Evolutionary conservation across 2,113 vertebrate species (phyloP).

Genomic region (Antennarius striatus): DNA sequence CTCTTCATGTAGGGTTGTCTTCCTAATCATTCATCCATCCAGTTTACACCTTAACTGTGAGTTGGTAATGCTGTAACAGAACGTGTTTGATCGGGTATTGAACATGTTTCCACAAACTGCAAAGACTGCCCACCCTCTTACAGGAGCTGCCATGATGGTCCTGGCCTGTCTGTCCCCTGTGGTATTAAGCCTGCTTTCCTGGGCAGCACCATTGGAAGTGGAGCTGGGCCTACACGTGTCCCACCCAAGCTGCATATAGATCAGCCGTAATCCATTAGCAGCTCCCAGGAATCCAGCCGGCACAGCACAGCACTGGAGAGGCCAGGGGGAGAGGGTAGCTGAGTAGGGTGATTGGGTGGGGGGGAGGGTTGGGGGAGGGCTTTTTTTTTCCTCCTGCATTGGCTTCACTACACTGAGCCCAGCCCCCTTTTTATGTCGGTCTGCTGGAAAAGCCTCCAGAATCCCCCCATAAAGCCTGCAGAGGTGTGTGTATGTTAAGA

Average conservation of each 20-base stretch:
- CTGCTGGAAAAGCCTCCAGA: slow-evolving; percentile 69
- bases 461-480: slow-evolving; percentile 69
- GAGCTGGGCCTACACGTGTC: slow-evolving; percentile 72
- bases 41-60: neutral
- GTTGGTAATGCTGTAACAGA: neutral
- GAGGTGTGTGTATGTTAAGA: slow-evolving; percentile 64
- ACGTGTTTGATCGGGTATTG: neutral
- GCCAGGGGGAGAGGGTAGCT: slow-evolving; percentile 68
- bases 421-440: slow-evolving; percentile 74
- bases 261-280: slow-evolving; percentile 79
- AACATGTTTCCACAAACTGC: slow-evolving; percentile 12
- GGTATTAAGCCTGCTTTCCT: slow-evolving; percentile 63
- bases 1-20: slow-evolving; percentile 1
- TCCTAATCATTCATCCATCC: slow-evolving; percentile 8
- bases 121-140: neutral
- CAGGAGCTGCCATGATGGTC: slow-evolving; percentile 31
- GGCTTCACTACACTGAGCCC: slow-evolving; percentile 59
- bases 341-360: slow-evolving; percentile 54
- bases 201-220: slow-evolving; percentile 65
- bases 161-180: slow-evolving; percentile 35
- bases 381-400: slow-evolving; percentile 47
- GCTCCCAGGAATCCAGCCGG: slow-evolving; percentile 78
- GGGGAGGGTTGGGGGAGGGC: slow-evolving; percentile 55
- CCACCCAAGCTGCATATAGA: slow-evolving; percentile 78
- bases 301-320: slow-evolving; percentile 70